Base-by-base conservation (phyloP, 1,140 invertebrate genomes). In the Zaprionus taronus region DNA sequence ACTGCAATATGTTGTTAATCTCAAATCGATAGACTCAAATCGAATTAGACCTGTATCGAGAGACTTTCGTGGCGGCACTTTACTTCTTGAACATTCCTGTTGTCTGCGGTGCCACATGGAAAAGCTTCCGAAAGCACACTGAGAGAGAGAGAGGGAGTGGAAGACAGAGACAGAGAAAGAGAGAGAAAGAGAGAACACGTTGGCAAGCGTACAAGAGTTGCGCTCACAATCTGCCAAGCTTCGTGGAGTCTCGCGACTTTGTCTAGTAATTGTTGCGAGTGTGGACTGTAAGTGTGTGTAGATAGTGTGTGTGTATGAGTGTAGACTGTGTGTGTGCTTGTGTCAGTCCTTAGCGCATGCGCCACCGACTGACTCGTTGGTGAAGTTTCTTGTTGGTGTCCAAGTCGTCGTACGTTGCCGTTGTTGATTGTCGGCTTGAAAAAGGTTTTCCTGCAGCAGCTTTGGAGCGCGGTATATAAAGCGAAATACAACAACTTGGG, bases 401-500 rank as follows among this genome's bases (percentile, higher is more conserved):
- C 63, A 41, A 41, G 15, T 41, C 38, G 15, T 41, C 38, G 31
- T 11, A 2, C 14, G 36, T 15, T 15, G 36, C 36, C 12, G 51
- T 57, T 71, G 77, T 76, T 80, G 53, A 14, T 31, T 9, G 67
- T 72, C 75, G 79, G 79, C 60, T 81, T 79, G 72, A 65, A 75
- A 87, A 87, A 83, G 84, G 81, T 87, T 84, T 89, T 89, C 84
- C 75, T 80, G 78, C 26, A 61, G 72, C 77, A 34, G 31, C 31
- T 34, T 34, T 34, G 2, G 31, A 34, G 31, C 74, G 70, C 57
- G 68, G 84, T 90, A 89, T 89, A 89, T 89, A 89, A 89, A 90
- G 84, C 84, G 85, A 89, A 79, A 74, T 81, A 84, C 84, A 90
- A 84, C 84, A 89, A 89, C 84, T 83, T 89, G 81, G 84, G 85